Evolutionary conservation across 2,888 invertebrate genomes (phyloP).

Genomic region (Pheosia tremula): DNA sequence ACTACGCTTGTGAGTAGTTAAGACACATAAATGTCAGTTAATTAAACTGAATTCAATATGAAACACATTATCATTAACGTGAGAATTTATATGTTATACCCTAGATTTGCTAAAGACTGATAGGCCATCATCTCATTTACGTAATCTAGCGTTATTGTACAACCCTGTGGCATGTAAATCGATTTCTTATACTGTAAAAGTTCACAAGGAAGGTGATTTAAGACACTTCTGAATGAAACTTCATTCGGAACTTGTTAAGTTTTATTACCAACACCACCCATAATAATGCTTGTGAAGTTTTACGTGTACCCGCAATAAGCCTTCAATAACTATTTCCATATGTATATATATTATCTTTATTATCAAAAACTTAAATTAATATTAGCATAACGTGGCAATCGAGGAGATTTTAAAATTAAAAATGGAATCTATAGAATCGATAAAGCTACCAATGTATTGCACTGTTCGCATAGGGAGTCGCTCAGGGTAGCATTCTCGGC

Average conservation of each 20-base stretch:
- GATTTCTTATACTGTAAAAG: slow-evolving; percentile 50
- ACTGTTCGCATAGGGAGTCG: slow-evolving; percentile 5
- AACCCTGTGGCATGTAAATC: slow-evolving; percentile 49
- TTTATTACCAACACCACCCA: slow-evolving; percentile 25
- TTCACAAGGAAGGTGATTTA: slow-evolving; percentile 61
- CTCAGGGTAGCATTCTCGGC: slow-evolving; percentile 16
- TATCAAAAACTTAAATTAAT: no score
- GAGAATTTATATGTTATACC: no score
- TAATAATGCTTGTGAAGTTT: slow-evolving; percentile 12
- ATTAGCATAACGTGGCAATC: no score
- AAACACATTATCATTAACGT: no score
- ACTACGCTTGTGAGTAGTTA: no score
- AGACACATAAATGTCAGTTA: no score
- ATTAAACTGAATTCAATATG: no score
- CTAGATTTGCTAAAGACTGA: slow-evolving; percentile 18
- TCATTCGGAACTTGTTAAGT: slow-evolving; percentile 19
- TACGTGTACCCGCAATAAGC: background rate
- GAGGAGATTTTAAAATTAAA: background rate
- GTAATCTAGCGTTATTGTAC: slow-evolving; percentile 34
- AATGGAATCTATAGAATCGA: background rate
- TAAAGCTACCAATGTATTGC: background rate
- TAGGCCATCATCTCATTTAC: slow-evolving; percentile 32
- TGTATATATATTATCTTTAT: no score
- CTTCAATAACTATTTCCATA: background rate
- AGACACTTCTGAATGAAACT: slow-evolving; percentile 50